phyloP scores from a whole-genome alignment of 2,113 vertebrate genomes.

The Phoxinus phoxinus region DNA sequence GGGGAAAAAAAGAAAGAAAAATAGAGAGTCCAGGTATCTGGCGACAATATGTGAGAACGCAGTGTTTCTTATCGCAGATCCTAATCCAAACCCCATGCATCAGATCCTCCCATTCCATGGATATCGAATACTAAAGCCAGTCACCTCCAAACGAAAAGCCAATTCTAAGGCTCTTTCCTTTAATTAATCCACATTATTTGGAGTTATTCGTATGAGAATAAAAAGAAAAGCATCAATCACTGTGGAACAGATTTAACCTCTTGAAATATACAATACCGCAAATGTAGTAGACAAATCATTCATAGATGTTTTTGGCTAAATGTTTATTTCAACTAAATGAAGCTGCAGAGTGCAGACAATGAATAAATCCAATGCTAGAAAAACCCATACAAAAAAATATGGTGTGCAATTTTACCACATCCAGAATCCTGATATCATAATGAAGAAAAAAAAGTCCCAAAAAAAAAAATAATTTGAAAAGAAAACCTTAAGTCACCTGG shows the following conservation, averaged over 20 bases:
- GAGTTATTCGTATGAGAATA: neutral
- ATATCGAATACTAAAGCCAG: neutral
- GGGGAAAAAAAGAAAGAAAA: neutral
- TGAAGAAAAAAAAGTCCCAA: neutral
- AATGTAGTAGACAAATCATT: neutral
- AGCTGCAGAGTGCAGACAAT: neutral
- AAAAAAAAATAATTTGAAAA: too few species aligned
- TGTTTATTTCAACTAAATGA: neutral
- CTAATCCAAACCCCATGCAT: neutral
- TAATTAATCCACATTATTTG: neutral
- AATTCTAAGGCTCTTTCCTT: neutral
- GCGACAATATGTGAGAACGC: neutral
- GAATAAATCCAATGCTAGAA: neutral
- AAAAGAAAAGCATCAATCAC: neutral
- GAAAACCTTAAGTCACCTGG: neutral
- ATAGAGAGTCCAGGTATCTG: neutral
- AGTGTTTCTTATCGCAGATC: constrained; percentile 12
- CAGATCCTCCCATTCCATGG: neutral
- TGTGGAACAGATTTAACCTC: constrained; percentile 4
- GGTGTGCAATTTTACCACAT: neutral
- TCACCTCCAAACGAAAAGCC: neutral
- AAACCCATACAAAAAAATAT: neutral
- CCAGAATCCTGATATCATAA: neutral
- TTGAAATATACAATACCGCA: constrained; percentile 6
- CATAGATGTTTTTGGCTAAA: neutral